Evolutionary conservation across 2,888 invertebrate genomes (phyloP), one percentile per base, ranked within the genome.

Genomic region (Brachyptera putata): DNA sequence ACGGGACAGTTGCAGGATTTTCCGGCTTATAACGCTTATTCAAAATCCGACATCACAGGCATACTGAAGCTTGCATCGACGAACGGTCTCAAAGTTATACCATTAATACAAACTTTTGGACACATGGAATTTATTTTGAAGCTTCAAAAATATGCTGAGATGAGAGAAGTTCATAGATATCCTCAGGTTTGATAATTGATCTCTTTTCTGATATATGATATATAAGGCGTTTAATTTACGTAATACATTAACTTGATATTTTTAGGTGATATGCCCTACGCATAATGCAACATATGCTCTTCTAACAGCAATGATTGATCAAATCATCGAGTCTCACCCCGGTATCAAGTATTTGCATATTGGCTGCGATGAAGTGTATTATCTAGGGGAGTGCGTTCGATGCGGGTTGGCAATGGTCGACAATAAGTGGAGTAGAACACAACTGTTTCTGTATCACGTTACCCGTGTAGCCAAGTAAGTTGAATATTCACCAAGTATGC

Each of bases 61-160:
- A 84, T 91, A 37, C 69, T 75, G 60, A 66, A 72, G 30, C 64
- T 81, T 61, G 89, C 88, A 1, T 72, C 73, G 25, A 69, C 77
- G 18, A 77, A 80, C 59, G 77, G 82, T 13, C 77, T 93, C 1
- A 80, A 84, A 63, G 76, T 91, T 0, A 88, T 92, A 67, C 92
- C 92, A 0, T 74, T 93, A 56, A 76, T 93, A n/a, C 92, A 91
- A 75, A 89, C 90, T 0, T 91, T 91, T 72, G 92, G 91, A 0
- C 92, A 93, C 71, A 75, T 93, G 75, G 91, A 92, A 72, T 88
- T 86, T 75, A 80, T 85, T 0, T 75, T 93, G 50, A 93, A 93
- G 70, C 76, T 87, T 22, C 73, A 82, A 26, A 77, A 85, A 58
- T 89, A 83, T 69, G 75, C 78, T 59, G 79, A 85, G 58, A 76